phyloP scores from a whole-genome alignment of 2,113 vertebrate genomes.

The Petromus typicus region DNA sequence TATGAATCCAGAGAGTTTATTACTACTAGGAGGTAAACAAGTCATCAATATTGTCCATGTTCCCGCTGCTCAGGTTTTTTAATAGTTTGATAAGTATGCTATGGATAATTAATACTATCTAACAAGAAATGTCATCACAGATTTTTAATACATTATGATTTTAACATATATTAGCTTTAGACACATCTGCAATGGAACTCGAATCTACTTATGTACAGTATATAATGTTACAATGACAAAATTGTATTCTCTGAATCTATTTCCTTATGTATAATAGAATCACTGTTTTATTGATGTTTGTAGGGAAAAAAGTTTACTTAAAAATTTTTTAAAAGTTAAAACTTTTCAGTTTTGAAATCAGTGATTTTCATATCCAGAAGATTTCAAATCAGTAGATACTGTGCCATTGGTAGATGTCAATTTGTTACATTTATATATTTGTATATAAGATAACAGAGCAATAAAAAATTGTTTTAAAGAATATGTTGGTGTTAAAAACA shows the following conservation, averaged over 20 bases:
- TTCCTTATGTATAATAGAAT: not conserved
- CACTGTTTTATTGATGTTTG: not conserved
- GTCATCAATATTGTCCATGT: not conserved
- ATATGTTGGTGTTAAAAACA: slow-evolving; percentile 1
- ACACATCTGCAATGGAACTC: slow-evolving; percentile 5
- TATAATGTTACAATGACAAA: not conserved
- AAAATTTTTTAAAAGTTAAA: not conserved
- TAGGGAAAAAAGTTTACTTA: slow-evolving; percentile 7
- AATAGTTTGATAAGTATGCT: not conserved
- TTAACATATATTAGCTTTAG: slow-evolving; percentile 29
- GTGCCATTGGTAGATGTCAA: not conserved
- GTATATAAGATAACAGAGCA: not conserved
- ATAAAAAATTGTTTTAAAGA: slow-evolving; percentile 26
- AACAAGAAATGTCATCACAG: not conserved
- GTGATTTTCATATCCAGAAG: not conserved
- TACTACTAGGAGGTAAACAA: not conserved
- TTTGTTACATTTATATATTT: not conserved
- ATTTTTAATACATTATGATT: slow-evolving; percentile 23
- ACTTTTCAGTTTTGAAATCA: not conserved
- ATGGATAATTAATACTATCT: not conserved
- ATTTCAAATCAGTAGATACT: slow-evolving; percentile 39
- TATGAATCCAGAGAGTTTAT: not conserved
- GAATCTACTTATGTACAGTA: not conserved
- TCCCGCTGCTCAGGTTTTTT: not conserved
- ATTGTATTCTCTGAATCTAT: not conserved